These are phyloP conservation scores for Champsocephalus gunnari DNA, from an alignment of 2,797 vertebrate species.

Conservation along the genomic window DNA sequence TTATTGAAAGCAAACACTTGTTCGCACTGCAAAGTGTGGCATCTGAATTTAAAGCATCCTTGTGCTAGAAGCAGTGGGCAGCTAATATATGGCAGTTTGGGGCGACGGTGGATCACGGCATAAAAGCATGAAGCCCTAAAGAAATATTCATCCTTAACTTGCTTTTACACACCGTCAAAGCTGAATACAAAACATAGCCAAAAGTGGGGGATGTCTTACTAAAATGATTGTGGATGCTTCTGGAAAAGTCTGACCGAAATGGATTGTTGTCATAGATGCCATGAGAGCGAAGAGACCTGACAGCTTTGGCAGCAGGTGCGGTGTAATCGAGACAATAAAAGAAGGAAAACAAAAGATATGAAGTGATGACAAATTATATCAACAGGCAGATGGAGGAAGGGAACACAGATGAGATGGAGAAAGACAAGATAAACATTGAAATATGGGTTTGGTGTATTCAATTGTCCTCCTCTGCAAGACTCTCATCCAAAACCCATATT, in stretches of 20 bases:
- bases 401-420: constrained; percentile 46
- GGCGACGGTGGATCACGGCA: too few species aligned
- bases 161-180: not conserved
- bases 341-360: constrained; percentile 48
- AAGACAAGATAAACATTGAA: constrained; percentile 54
- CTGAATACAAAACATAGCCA: not conserved
- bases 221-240: not conserved
- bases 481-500: constrained; percentile 18
- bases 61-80: too few species aligned
- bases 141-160: not conserved
- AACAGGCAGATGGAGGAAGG: constrained; percentile 58
- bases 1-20: too few species aligned
- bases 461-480: constrained; percentile 35
- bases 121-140: not conserved
- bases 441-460: constrained; percentile 32
- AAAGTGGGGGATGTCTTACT: not conserved
- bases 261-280: constrained; percentile 18
- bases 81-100: too few species aligned
- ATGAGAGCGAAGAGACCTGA: constrained; percentile 29
- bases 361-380: constrained; percentile 52
- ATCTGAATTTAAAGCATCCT: too few species aligned
- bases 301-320: constrained; percentile 57
- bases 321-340: constrained; percentile 48
- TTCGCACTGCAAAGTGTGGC: too few species aligned
- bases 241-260: not conserved